Evolutionary conservation across 2,113 vertebrate species (phyloP).

Genomic region (Catharus bicknelli): DNA sequence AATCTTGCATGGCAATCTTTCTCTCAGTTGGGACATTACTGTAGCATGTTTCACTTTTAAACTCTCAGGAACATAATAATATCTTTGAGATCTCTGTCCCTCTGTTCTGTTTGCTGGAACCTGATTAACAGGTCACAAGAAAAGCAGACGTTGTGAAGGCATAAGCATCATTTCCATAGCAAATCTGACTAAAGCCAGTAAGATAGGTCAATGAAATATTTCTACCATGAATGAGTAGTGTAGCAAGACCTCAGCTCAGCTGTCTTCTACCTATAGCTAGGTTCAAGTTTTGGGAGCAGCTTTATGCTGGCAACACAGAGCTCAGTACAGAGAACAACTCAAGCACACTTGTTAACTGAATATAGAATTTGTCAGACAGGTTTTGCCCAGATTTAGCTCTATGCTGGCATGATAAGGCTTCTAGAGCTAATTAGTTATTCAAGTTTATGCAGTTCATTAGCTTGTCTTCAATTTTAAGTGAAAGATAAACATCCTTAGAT

Average conservation of each 20-base stretch:
- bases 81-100: constrained; percentile 10
- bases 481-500: neutral
- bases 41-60: neutral
- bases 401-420: neutral
- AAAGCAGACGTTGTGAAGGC: neutral
- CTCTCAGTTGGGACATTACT: neutral
- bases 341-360: neutral
- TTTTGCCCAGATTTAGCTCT: neutral
- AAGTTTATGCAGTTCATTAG: neutral
- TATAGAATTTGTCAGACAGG: neutral
- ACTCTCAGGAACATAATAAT: neutral
- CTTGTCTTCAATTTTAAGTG: neutral
- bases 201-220: neutral
- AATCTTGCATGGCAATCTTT: neutral
- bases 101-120: neutral
- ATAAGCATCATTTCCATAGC: neutral
- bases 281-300: neutral
- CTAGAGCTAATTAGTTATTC: neutral
- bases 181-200: neutral
- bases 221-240: neutral
- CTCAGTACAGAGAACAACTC: neutral
- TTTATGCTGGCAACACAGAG: neutral
- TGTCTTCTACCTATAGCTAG: neutral
- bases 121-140: neutral
- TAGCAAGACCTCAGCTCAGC: neutral